These are phyloP conservation scores for Lepisosteus osseus DNA, from an alignment of 2,113 vertebrate genomes.

Conservation along the genomic window DNA sequence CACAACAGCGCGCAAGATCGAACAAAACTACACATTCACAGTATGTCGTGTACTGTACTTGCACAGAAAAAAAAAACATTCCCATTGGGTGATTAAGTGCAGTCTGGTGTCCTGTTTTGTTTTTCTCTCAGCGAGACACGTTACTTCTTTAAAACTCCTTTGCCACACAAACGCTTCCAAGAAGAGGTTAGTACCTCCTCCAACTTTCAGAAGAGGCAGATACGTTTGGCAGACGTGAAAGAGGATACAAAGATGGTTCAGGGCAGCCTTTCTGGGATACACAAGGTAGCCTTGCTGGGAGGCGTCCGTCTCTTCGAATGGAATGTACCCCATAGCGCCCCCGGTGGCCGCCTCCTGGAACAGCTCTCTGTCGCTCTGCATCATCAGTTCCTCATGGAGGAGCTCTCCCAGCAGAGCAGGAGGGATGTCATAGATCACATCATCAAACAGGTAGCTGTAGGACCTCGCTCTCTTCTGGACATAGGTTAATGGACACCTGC, in stretches of 20 bases:
- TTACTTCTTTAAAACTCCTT: no score
- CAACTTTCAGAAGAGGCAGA: no score
- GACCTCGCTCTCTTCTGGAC: constrained; percentile 30
- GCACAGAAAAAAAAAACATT: no score
- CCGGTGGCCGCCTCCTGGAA: constrained; percentile 64
- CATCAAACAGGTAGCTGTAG: constrained; percentile 50
- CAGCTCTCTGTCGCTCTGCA: constrained; percentile 50
- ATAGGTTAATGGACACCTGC: constrained; percentile 45
- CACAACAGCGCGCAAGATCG: no score
- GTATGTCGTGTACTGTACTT: no score
- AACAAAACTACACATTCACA: no score
- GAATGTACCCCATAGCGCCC: constrained; percentile 67
- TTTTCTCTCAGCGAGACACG: no score
- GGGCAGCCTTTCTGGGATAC: constrained; percentile 54
- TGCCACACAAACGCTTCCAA: no score
- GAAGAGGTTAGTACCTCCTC: no score
- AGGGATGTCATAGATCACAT: constrained; percentile 59
- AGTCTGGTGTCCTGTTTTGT: no score
- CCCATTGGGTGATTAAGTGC: no score
- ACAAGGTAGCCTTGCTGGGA: constrained; percentile 57
- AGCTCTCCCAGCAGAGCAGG: constrained; percentile 56
- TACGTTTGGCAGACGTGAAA: no score
- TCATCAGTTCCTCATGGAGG: constrained; percentile 66
- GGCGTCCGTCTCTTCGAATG: constrained; percentile 14
- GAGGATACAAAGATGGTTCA: constrained; percentile 78